Base-by-base conservation (phyloP, 2,113 vertebrate species). In the Peromyscus leucopus region DNA sequence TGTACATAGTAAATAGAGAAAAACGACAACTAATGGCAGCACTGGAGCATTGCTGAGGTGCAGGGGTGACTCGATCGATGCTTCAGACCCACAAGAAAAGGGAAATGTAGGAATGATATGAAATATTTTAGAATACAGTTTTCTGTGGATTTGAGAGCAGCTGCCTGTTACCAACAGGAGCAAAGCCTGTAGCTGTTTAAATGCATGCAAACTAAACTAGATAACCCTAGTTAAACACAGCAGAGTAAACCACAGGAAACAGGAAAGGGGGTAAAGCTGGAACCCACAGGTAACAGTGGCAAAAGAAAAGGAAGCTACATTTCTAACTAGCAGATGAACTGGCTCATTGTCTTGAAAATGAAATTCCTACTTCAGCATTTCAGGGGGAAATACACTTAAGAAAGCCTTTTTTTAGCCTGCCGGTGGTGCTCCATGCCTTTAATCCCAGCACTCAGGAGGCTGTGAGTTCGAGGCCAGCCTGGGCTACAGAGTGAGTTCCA, bases 361-460 rank as follows among this genome's bases (percentile, higher is more conserved):
- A 97, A 98, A 97, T 63, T 69, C 94, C 96, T 98, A 76, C 82
- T 97, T 98, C 97, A 98, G 97, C 97, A 96, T 92, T 97, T 97
- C 96, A 96, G 96, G 42, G 36, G 33, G 95, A 96, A 96, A 91
- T 7, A 33, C 2, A 87, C 57, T 79, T 92, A 97, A 87, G 80
- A 97, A 86, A 97, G 15, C 36, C 80, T 94, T 11, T 51, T 51
- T 51, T 51, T 51, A 51, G 51, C 51, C 51, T 9, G 51, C 7
- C 0, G 10, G 51, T 51, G 51, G 51, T 51, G 51, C 9, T 7
- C 6, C 51, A 51, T 1, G 8, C 10, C 51, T 51, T 51, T 51
- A 51, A 51, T 51, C 10, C 51, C 51, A 51, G 51, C 51, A 51
- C 51, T 51, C 51, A 51, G 51, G 51, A 51, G 51, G 8, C 51